Evolutionary conservation across 2,113 vertebrate genomes (phyloP), one percentile per base, ranked within the genome.

Genomic region (Ptyas mucosa): DNA sequence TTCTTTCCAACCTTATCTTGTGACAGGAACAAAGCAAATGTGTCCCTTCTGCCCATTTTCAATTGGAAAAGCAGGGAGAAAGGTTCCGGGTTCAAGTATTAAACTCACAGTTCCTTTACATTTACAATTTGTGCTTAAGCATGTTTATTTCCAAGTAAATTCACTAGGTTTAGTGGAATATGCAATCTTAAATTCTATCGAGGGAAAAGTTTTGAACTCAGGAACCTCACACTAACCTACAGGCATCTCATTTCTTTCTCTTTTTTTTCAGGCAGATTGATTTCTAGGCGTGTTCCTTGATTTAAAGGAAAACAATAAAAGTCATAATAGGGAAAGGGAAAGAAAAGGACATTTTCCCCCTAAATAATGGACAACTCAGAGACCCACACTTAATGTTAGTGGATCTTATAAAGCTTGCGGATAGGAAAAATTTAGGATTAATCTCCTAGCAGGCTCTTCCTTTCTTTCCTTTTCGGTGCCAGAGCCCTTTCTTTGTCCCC

Each of bases 401-500:
- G 58, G 89, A 34, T 29, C 89, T 49, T 51, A 43, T 43, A 81
- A 21, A 10, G 34, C 34, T 43, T 43, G 34, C 20, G 20, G 34
- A 43, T 21, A 81, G 18, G 75, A 81, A 81, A 43, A 21, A 18
- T 52, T 24, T 52, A 5, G 88, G 75, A 93, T 90, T 75, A 81
- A 81, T 81, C 11, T 39, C 97, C 96, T 97, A 91, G 95, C 97
- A 96, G 97, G 95, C 51, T 53, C 7, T 97, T 93, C 97, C 97
- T 98, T 98, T 98, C 97, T 98, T 97, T 97, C 96, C 96, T 3
- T 18, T 43, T 81, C 8, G 95, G 96, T 95, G 97, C 96, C 95
- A 93, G 96, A 97, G 96, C 97, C 96, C 95, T 97, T 97, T 97
- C 98, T 98, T 98, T 98, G 98, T 98, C 43, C 21, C 94, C 96